Evolutionary conservation across 2,113 vertebrate genomes (phyloP), one percentile per base, ranked within the genome.

Genomic region (Ceyx cyanopectus): DNA sequence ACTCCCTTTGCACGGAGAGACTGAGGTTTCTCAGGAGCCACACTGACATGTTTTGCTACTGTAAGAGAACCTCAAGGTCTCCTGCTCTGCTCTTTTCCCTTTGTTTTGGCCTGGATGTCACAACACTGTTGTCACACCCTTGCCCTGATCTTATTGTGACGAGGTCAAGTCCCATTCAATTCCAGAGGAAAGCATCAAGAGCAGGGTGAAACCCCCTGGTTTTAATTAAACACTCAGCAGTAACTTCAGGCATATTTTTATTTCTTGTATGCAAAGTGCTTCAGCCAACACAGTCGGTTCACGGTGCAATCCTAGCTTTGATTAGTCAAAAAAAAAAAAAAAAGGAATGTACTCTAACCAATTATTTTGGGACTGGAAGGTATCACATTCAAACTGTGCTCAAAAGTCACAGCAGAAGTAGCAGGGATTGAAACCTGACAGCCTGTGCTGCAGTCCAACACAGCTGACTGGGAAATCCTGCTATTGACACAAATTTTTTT

Each of bases 31-130:
- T 77, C 48, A 14, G 50, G 67, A 92, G 37, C 32, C 51, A 26
- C 40, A 15, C 56, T 80, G 85, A 89, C 32, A 27, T 50, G 70
- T 68, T 54, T 54, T 89, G 22, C 76, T 90, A 84, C 85, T 86
- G 86, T 79, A 81, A 80, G 61, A 66, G 82, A 82, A 79, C 32
- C 67, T 63, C 46, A 41, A 72, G 77, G 4, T 51, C 51, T 74
- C 32, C 19, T 84, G 10, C 20, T 77, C 57, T 4, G 12, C 50
- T 34, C 34, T 34, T 34, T 34, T 85, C 43, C 32, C 46, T 93
- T 92, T 96, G 81, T 93, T 93, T 95, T 94, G 66, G 46, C 87
- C 95, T 81, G 92, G 83, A 91, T 92, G 61, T 81, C 95, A 92
- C 73, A 93, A 89, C 62, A 83, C 51, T 75, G 60, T 85, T 91